Evolutionary conservation across 64 coral and sea anemone genomes (phyloP).

Genomic region (Montipora efflorescens): DNA sequence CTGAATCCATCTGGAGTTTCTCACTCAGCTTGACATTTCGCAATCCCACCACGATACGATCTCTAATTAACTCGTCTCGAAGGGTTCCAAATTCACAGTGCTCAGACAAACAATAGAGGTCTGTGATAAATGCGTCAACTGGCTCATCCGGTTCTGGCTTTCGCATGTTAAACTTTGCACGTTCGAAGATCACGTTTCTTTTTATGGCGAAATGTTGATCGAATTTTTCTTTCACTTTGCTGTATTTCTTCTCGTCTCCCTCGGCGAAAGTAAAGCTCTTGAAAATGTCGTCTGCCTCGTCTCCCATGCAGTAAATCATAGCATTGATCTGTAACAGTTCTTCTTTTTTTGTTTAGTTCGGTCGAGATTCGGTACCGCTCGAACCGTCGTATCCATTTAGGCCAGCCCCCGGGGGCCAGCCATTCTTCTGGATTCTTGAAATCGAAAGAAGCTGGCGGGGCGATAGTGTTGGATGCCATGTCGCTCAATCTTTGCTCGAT

Average conservation of each 20-base stretch:
- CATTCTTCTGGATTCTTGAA: no score
- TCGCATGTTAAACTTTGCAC: no score
- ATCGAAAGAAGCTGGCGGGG: no score
- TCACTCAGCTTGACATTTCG: background rate
- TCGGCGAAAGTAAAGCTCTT: background rate
- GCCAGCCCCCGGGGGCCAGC: no score
- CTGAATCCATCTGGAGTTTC: background rate
- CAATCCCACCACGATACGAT: background rate
- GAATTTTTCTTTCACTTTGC: no score
- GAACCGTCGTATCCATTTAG: no score
- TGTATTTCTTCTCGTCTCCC: slow-evolving; percentile 4
- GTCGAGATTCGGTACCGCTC: no score
- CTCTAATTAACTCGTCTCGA: no score
- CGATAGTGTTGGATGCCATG: no score
- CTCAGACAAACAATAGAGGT: background rate
- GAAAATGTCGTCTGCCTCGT: slow-evolving; percentile 11
- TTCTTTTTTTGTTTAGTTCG: background rate
- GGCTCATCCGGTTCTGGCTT: background rate
- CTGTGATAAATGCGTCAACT: slow-evolving; percentile 24
- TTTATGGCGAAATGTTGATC: no score
- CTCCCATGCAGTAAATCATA: slow-evolving; percentile 27
- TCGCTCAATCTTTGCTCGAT: no score
- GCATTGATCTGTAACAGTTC: background rate
- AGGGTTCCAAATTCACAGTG: background rate
- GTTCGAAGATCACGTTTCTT: no score